Evolutionary conservation across 2,888 invertebrate genomes (phyloP).

Genomic region (Bursaphelenchus okinawaensis): DNA sequence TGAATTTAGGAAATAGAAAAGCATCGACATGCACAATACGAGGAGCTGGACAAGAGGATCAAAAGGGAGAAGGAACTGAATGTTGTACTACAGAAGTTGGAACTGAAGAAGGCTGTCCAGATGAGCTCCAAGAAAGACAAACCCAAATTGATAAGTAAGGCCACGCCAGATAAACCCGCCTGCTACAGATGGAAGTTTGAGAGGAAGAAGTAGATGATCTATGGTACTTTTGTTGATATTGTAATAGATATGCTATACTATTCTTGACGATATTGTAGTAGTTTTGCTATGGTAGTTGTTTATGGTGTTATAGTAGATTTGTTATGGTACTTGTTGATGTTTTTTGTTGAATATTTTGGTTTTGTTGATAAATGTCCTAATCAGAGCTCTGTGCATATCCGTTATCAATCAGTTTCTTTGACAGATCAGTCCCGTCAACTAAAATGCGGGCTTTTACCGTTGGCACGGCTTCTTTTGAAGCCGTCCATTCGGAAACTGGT

Average conservation of each 20-base stretch:
- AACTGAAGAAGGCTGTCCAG: conserved; percentile 44
- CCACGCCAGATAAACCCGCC: conserved; percentile 42
- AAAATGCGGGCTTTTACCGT: conserved; percentile 7
- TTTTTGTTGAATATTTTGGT: conserved; percentile 20
- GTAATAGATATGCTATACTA: no score
- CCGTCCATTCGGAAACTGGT: conserved; percentile 9
- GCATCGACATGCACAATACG: conserved; percentile 40
- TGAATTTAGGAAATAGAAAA: conserved; percentile 40
- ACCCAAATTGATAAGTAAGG: conserved; percentile 43
- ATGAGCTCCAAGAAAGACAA: conserved; percentile 30
- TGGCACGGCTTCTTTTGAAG: conserved; percentile 20
- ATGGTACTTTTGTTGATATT: conserved; percentile 9
- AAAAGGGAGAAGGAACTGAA: conserved; percentile 47
- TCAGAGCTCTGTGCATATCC: conserved; percentile 24
- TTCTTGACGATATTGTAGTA: no score
- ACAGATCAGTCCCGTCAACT: conserved; percentile 23
- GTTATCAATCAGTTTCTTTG: conserved; percentile 22
- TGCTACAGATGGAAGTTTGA: conserved; percentile 55
- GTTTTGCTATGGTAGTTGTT: no score
- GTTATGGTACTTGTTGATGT: conserved; percentile 7
- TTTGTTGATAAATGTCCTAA: background rate
- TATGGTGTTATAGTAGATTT: no score
- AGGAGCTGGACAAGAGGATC: conserved; percentile 49
- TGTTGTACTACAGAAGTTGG: conserved; percentile 48
- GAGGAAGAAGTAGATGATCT: conserved; percentile 40